Percentiles rank a stretch among this genome's conserved stretches.
Evolutionary conservation across 2,113 vertebrate genomes (phyloP).

Genomic region (Ptychochromis oligacanthus): DNA sequence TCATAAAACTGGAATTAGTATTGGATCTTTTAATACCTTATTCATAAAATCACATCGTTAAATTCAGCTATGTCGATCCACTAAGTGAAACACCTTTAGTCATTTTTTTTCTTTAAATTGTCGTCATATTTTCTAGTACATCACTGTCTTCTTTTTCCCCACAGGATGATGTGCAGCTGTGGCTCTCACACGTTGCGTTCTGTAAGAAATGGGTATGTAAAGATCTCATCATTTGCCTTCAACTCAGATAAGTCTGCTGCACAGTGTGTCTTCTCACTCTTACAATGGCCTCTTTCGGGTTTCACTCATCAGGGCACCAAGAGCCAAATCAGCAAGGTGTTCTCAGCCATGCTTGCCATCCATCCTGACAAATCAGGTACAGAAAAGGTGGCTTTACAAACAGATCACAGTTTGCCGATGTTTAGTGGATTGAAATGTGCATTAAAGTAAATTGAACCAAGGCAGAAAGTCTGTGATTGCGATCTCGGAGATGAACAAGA

Average conservation of each 20-base stretch:
- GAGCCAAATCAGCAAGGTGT: constrained; percentile 89
- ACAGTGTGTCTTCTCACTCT: neutral
- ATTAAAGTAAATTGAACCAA: neutral
- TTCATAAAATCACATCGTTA: neutral
- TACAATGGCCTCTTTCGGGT: neutral
- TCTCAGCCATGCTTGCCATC: constrained; percentile 91
- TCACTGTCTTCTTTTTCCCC: constrained; percentile 3
- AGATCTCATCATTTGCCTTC: neutral
- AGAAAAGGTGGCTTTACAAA: neutral
- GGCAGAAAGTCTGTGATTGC: neutral
- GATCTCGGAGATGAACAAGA: neutral
- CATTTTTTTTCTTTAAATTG: neutral
- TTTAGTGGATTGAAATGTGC: neutral
- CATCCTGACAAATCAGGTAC: constrained; percentile 96
- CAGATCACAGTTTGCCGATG: neutral
- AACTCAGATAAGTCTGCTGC: neutral
- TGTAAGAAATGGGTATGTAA: constrained; percentile 96
- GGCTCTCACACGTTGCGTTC: constrained; percentile 94
- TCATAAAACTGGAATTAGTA: neutral
- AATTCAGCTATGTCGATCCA: neutral
- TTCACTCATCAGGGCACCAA: constrained; percentile 83
- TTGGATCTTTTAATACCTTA: neutral
- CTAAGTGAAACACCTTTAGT: neutral
- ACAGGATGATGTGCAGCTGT: constrained; percentile 93
- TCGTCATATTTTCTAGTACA: neutral